These are phyloP conservation scores for Poeciliopsis infans DNA, from an alignment of 2,797 vertebrate species.

Conservation along the genomic window DNA sequence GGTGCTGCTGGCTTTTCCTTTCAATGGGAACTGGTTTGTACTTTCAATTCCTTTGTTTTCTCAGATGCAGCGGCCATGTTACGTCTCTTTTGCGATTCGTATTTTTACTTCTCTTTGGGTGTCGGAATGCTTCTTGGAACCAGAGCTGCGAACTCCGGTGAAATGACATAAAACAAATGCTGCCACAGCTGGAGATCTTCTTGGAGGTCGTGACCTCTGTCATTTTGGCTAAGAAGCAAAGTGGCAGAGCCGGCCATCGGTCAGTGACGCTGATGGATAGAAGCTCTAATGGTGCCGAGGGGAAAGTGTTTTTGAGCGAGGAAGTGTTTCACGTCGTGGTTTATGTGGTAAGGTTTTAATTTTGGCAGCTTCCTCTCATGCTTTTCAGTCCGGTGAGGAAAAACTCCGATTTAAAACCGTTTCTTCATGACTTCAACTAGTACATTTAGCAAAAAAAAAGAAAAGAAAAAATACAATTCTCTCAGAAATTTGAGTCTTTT, in stretches of 20 bases:
- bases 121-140: background rate
- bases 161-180: background rate
- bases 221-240: conserved; percentile 22
- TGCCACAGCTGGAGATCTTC: conserved; percentile 21
- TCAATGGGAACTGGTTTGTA: background rate
- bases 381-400: background rate
- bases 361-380: background rate
- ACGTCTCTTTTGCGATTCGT: background rate
- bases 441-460: no score
- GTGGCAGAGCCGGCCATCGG: conserved; percentile 40
- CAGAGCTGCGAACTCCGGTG: background rate
- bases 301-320: background rate
- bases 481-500: no score
- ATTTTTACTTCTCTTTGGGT: background rate
- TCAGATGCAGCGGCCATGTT: background rate
- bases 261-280: background rate
- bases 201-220: conserved; percentile 17
- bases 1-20: background rate
- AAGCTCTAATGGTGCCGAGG: background rate
- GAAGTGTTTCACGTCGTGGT: background rate
- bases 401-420: background rate
- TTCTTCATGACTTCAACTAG: no score
- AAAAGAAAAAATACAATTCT: no score
- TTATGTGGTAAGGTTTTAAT: background rate
- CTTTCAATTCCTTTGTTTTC: no score